Base-by-base conservation (phyloP, 2,113 vertebrate species). In the Barbus barbus region DNA sequence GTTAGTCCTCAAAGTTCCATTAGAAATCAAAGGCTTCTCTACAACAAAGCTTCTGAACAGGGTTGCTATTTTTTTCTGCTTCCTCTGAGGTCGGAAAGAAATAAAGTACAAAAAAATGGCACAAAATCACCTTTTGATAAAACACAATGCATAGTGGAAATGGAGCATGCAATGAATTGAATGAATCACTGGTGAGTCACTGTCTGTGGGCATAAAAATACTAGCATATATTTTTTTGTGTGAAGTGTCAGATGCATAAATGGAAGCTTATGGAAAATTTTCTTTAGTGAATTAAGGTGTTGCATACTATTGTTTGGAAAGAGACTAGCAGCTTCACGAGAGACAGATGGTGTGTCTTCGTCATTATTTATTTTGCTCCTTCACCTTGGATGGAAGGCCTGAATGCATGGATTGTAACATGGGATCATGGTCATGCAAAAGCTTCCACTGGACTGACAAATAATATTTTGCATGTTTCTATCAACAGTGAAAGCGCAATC, bases 311-410 rank as follows among this genome's bases (percentile, higher is more conserved):
- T 58, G 56, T 73, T 61, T 33, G 24, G 38, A n/a, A n/a, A n/a
- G n/a, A 61, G 56, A 26, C 9, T 26, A 48, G 22, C 28, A 77
- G 38, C n/a, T n/a, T n/a, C n/a, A n/a, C n/a, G n/a, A 41, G 73
- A 83, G 56, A 83, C 82, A 76, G 73, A 67, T 41, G 82, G 73
- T 38, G 22, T 58, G 20, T 61, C 41, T 51, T 41, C 53, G 48
- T 58, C 56, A 31, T 73, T 83, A 16, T 14, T 81, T 73, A 48
- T 83, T 75, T 58, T 73, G 8, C 16, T 20, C 69, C 6, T 75
- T 65, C 28, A 31, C 73, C 38, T 76, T 20, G 48, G 71, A 75
- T 63, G 71, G 76, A 75, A 58, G 20, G 8, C 51, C 28, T 58
- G 41, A 22, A 6, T 83, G 69, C 69, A 83, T 48, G 28, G 20